Evolutionary conservation across 1,140 invertebrate genomes (phyloP).

Genomic region (Saccostrea echinata): DNA sequence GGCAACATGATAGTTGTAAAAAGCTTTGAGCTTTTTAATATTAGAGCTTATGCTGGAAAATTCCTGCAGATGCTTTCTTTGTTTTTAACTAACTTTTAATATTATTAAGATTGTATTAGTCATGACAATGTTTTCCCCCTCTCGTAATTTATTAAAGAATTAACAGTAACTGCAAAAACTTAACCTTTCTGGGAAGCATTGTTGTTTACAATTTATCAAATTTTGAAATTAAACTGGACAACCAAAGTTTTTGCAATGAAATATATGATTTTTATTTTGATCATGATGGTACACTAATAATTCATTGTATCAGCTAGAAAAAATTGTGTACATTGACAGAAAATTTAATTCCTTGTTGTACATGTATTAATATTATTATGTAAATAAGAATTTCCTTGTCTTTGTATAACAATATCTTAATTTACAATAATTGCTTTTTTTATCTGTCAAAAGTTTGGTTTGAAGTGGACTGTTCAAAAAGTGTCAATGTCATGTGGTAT

Average conservation of each 20-base stretch:
- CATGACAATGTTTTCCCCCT: no score
- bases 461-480: slow-evolving; percentile 31
- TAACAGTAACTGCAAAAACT: background rate
- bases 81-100: slow-evolving; percentile 3
- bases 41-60: slow-evolving; percentile 24
- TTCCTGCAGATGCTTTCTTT: slow-evolving; percentile 12
- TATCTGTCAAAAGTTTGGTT: slow-evolving; percentile 15
- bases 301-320: background rate
- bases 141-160: background rate
- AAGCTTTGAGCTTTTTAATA: background rate
- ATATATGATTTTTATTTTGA: background rate
- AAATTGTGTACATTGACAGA: background rate
- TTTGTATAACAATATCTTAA: slow-evolving; percentile 10
- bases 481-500: background rate
- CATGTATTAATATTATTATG: slow-evolving; percentile 12
- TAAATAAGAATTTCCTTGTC: background rate
- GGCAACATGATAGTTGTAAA: background rate
- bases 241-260: background rate
- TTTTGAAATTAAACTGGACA: background rate
- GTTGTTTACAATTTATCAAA: background rate
- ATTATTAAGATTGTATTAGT: background rate
- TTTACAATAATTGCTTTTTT: slow-evolving; percentile 6
- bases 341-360: background rate
- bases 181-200: background rate
- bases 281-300: no score